Percentiles rank a stretch among this genome's conserved stretches.
phyloP scores from a whole-genome alignment of 2,797 vertebrate species.

The Pangasius macronema region DNA sequence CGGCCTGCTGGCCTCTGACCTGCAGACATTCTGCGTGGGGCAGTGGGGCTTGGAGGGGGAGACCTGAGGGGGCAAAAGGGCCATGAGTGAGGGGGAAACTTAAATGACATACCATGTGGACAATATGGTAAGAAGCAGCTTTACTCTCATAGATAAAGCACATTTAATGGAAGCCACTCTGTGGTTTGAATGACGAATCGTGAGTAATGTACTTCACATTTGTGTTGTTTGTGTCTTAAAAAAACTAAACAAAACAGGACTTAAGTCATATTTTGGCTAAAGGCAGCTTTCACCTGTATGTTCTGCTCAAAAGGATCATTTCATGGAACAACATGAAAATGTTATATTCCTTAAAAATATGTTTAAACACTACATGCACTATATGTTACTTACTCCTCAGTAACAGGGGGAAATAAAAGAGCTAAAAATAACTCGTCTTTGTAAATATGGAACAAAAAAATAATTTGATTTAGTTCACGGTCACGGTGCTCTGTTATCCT shows the following conservation, averaged over 20 bases:
- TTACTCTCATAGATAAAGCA: background rate
- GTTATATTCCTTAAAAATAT: background rate
- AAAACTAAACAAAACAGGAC: background rate
- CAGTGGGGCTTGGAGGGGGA: conserved; percentile 87
- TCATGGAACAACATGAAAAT: background rate
- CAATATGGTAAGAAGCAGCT: background rate
- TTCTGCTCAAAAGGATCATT: background rate
- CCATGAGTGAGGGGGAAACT: background rate
- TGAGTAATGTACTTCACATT: background rate
- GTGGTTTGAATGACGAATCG: background rate
- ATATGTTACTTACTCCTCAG: background rate
- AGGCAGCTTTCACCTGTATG: background rate
- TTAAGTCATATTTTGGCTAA: too few relatives aligned
- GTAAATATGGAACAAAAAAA: background rate
- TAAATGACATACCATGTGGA: too few relatives aligned
- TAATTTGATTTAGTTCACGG: too few relatives aligned
- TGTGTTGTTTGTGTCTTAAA: background rate
- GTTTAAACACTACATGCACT: background rate
- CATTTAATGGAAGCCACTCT: background rate
- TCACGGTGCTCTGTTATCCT: background rate
- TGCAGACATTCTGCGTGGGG: conserved; percentile 82
- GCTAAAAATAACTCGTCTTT: background rate
- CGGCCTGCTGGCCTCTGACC: conserved; percentile 80
- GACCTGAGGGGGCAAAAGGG: conserved; percentile 71
- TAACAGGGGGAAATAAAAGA: background rate